A percentile compares a stretch with the other conserved stretches of the same genome.
These are phyloP conservation scores for Chaetodon auriga DNA, from an alignment of 2,113 vertebrate species.

Conservation along the genomic window DNA sequence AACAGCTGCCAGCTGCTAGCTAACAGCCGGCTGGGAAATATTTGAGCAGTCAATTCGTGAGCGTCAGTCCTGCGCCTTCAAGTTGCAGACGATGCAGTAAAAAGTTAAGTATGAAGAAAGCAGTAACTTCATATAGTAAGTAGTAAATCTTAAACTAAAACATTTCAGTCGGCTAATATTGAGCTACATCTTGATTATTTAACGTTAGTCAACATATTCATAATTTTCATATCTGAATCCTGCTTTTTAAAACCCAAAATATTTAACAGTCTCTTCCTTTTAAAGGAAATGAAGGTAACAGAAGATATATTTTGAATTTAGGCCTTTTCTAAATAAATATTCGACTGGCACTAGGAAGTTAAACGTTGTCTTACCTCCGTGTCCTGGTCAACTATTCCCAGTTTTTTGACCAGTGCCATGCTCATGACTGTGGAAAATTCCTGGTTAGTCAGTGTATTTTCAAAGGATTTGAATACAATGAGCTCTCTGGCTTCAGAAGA, in stretches of 20 bases:
- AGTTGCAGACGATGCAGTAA: conserved; percentile 8
- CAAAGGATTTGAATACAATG: conserved; percentile 69
- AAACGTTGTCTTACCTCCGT: conserved; percentile 62
- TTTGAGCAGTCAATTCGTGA: neutral
- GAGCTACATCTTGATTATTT: no score
- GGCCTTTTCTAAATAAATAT: neutral
- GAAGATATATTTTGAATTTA: neutral
- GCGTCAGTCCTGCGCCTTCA: conserved; percentile 39
- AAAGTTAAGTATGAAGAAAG: neutral
- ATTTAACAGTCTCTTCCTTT: no score
- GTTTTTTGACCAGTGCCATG: conserved; percentile 29
- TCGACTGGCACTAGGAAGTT: conserved; percentile 2
- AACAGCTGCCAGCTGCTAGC: neutral
- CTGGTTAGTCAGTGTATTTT: conserved; percentile 66
- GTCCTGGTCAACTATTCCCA: conserved; percentile 45
- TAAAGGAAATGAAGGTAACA: no score
- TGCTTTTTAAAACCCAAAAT: neutral
- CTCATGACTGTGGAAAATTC: conserved; percentile 51
- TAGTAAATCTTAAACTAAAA: neutral
- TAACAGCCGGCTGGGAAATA: neutral
- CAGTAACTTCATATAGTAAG: neutral
- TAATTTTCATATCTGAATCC: neutral
- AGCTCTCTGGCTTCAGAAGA: conserved; percentile 53
- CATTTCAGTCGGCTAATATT: no score
- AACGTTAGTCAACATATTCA: neutral